Conservation (phyloP, 2,888 invertebrate species). For the Synanthedon vespiformis region DNA sequence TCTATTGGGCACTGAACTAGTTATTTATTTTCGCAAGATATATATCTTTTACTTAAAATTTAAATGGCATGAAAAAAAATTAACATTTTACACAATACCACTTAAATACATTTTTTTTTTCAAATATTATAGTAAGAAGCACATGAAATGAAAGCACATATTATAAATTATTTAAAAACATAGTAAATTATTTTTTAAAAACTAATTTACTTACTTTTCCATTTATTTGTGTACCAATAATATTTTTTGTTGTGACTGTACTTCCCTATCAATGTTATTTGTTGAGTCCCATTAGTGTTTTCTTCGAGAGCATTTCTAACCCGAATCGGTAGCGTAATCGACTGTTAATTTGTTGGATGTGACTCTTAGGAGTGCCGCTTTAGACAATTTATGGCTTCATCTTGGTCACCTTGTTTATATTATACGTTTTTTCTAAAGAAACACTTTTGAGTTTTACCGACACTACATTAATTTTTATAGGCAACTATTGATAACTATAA, state of each 20-base stretch:
- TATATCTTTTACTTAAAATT: too few relatives aligned
- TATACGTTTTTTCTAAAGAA: constrained; percentile 28
- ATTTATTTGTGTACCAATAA: too few relatives aligned
- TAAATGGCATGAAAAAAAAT: too few relatives aligned
- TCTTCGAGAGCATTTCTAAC: constrained; percentile 39
- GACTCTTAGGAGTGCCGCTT: constrained; percentile 55
- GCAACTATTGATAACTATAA: constrained; percentile 27
- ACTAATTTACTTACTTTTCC: too few relatives aligned
- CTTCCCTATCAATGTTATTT: constrained; percentile 43
- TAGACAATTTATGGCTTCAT: constrained; percentile 62
- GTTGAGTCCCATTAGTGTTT: constrained; percentile 50
- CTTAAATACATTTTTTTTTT: too few relatives aligned
- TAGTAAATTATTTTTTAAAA: too few relatives aligned
- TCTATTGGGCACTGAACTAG: too few relatives aligned
- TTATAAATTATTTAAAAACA: too few relatives aligned
- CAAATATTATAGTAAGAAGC: too few relatives aligned
- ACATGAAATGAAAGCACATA: too few relatives aligned
- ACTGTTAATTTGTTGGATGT: constrained; percentile 64
- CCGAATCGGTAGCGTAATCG: constrained; percentile 67
- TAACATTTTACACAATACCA: too few relatives aligned
- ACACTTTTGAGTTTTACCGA: constrained; percentile 25
- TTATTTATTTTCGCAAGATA: too few relatives aligned
- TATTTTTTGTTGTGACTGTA: constrained; percentile 13
- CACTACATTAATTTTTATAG: constrained; percentile 20
- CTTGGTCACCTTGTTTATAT: constrained; percentile 47